phyloP scores from a whole-genome alignment of 1,140 invertebrate species.

The Subanguina moxae region DNA sequence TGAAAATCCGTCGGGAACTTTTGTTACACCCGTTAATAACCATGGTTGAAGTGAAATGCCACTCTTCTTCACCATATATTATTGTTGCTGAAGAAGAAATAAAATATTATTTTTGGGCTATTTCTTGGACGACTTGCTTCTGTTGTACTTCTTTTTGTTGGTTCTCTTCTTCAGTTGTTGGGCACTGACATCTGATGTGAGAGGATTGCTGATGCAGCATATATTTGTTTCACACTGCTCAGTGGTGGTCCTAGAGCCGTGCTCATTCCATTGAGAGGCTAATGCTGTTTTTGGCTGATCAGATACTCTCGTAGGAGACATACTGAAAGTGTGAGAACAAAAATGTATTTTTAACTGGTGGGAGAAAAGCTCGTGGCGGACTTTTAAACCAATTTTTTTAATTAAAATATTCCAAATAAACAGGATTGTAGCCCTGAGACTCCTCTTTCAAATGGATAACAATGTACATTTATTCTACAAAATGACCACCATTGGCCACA shows the following conservation, averaged over 20 bases:
- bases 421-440: no score
- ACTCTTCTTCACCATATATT: neutral
- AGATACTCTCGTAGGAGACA: no score
- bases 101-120: neutral
- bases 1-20: neutral
- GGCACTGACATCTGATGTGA: neutral
- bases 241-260: no score
- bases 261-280: neutral
- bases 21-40: neutral
- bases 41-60: neutral
- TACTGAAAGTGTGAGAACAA: no score
- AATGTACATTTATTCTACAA: no score
- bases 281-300: neutral
- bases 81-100: neutral
- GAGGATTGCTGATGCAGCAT: neutral
- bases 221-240: no score
- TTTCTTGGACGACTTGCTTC: constrained; percentile 2
- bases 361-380: no score
- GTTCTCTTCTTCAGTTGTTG: neutral
- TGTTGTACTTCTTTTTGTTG: constrained; percentile 1
- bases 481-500: no score
- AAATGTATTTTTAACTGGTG: no score
- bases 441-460: no score
- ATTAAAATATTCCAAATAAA: no score
- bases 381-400: no score